Evolutionary conservation across 1,140 invertebrate species (phyloP).

Genomic region (Maconellicoccus hirsutus): DNA sequence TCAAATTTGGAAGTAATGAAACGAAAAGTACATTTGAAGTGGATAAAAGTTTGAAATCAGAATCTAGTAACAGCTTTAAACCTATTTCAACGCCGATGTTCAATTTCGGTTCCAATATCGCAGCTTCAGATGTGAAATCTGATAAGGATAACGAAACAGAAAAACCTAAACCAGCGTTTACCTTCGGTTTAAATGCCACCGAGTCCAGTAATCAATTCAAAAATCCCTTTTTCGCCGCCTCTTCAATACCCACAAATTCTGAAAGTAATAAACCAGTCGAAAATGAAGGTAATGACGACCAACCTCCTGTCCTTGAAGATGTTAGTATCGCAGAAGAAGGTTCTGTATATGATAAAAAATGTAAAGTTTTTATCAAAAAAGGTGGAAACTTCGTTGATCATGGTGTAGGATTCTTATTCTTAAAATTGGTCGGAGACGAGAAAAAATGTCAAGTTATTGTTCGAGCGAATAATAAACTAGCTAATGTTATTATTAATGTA

Average conservation of each 20-base stretch:
- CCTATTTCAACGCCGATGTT: background rate
- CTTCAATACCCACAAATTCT: background rate
- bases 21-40: background rate
- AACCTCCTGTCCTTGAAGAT: background rate
- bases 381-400: conserved; percentile 6
- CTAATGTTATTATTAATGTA: conserved; percentile 2
- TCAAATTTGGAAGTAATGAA: background rate
- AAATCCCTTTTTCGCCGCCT: background rate
- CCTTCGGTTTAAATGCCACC: background rate
- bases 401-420: background rate
- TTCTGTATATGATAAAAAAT: conserved; percentile 4
- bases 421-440: background rate
- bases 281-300: background rate
- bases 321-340: background rate
- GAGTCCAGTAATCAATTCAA: background rate
- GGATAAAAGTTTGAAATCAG: background rate
- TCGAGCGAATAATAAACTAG: background rate
- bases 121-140: background rate
- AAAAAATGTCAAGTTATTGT: conserved; percentile 12
- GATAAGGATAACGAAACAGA: background rate
- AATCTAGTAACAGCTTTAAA: background rate
- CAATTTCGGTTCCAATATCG: background rate
- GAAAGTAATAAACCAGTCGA: background rate
- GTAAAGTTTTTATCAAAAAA: conserved; percentile 11
- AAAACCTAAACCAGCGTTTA: background rate